Evolutionary conservation across 2,888 invertebrate genomes (phyloP).

Genomic region (Metalampra italica): DNA sequence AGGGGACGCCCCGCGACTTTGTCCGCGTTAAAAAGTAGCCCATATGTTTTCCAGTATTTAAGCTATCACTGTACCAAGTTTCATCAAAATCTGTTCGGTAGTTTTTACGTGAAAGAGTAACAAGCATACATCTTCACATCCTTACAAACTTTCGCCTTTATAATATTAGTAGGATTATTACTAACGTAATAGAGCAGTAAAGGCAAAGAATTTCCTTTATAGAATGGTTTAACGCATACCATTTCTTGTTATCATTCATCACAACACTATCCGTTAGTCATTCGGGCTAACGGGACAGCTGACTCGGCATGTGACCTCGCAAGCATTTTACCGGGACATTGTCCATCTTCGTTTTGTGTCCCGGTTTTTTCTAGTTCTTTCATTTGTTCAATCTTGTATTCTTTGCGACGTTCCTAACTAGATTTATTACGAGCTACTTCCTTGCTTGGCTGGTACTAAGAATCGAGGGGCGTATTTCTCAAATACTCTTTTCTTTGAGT

Average conservation of each 20-base stretch:
- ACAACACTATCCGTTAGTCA: neutral
- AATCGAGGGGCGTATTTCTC: neutral
- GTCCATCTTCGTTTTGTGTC: neutral
- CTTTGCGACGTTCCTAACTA: neutral
- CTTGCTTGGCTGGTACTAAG: neutral
- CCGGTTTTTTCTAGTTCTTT: neutral
- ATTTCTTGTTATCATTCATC: neutral
- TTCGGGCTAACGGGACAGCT: neutral
- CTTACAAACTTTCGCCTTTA: too few species aligned
- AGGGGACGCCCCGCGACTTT: too few species aligned
- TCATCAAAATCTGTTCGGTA: too few species aligned
- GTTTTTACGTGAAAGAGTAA: too few species aligned
- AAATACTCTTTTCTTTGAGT: neutral
- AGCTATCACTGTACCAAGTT: too few species aligned
- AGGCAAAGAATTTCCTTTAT: neutral
- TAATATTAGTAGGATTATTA: too few species aligned
- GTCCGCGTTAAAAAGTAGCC: too few species aligned
- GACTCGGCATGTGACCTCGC: neutral
- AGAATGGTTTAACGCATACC: neutral
- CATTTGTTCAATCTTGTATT: conserved; percentile 1
- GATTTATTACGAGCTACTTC: neutral
- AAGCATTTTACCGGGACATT: neutral
- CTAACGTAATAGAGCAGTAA: too few species aligned
- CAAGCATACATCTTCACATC: too few species aligned
- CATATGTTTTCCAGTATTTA: too few species aligned